These are phyloP conservation scores for Sepiola atlantica DNA, from an alignment of 2,888 invertebrate species.

Conservation along the genomic window DNA sequence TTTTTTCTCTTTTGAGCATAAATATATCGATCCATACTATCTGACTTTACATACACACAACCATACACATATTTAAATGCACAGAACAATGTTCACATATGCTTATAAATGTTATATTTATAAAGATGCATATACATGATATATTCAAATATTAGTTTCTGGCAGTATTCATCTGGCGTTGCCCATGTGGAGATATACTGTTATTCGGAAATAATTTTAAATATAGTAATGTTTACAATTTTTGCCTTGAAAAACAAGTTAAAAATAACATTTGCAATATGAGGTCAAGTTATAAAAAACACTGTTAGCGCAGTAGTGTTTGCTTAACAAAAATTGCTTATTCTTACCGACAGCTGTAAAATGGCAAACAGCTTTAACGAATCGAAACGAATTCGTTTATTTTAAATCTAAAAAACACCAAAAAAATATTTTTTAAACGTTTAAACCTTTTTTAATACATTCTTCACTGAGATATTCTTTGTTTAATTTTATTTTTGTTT, in stretches of 20 bases:
- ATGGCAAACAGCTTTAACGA: too few species aligned
- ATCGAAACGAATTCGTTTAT: too few species aligned
- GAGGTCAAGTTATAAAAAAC: not conserved
- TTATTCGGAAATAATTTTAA: not conserved
- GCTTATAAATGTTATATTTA: not conserved
- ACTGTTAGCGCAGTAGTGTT: too few species aligned
- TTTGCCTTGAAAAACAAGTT: too few species aligned
- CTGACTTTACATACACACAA: not conserved
- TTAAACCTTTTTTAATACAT: too few species aligned
- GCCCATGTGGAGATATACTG: not conserved
- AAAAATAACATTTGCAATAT: not conserved
- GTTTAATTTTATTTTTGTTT: too few species aligned
- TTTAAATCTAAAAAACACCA: too few species aligned
- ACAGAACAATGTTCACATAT: not conserved
- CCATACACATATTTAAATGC: not conserved
- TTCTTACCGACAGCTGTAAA: too few species aligned
- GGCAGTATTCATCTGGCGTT: not conserved
- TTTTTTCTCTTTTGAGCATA: not conserved
- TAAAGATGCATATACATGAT: not conserved
- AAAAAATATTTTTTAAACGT: too few species aligned
- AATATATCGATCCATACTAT: not conserved
- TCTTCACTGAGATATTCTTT: too few species aligned
- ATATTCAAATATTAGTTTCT: not conserved
- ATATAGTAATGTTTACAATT: not conserved
- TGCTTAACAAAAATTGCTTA: too few species aligned